A percentile compares a stretch with the other conserved stretches of the same genome.
phyloP scores from a whole-genome alignment of 1,140 invertebrate species.

The Nephotettix cincticeps region DNA sequence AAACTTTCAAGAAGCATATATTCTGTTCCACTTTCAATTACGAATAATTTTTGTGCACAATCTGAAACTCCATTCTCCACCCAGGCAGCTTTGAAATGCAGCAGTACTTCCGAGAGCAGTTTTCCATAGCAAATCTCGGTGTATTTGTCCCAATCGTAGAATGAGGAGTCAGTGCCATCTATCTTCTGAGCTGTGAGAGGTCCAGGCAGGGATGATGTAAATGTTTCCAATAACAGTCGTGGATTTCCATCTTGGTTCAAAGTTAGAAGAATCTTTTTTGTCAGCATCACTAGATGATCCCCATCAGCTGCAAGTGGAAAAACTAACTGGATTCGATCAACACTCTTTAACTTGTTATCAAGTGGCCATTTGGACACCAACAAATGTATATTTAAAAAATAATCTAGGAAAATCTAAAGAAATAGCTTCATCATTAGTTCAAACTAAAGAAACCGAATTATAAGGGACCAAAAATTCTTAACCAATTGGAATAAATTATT shows the following conservation, averaged over 20 bases:
- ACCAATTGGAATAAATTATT: no score
- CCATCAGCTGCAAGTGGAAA: slow-evolving; percentile 25
- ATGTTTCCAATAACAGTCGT: slow-evolving; percentile 9
- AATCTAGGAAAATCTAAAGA: no score
- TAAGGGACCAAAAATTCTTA: no score
- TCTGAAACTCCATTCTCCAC: background rate
- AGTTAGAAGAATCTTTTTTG: background rate
- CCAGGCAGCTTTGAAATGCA: background rate
- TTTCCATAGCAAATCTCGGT: slow-evolving; percentile 14
- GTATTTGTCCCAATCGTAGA: slow-evolving; percentile 47
- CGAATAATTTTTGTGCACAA: slow-evolving; percentile 26
- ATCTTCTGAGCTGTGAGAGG: slow-evolving; percentile 63
- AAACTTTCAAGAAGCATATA: slow-evolving; percentile 53
- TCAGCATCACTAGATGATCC: background rate
- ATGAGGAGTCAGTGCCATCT: slow-evolving; percentile 44
- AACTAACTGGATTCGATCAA: slow-evolving; percentile 17
- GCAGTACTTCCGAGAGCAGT: slow-evolving; percentile 24
- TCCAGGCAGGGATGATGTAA: slow-evolving; percentile 54
- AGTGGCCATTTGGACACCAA: no score
- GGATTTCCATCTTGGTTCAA: slow-evolving; percentile 15
- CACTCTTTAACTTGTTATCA: background rate
- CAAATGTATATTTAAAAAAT: no score
- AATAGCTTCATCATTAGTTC: no score
- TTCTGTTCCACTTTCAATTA: slow-evolving; percentile 52
- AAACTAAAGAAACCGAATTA: no score